Evolutionary conservation across 2,888 invertebrate species (phyloP).

Genomic region (Sinopyrophorus schimmeli): DNA sequence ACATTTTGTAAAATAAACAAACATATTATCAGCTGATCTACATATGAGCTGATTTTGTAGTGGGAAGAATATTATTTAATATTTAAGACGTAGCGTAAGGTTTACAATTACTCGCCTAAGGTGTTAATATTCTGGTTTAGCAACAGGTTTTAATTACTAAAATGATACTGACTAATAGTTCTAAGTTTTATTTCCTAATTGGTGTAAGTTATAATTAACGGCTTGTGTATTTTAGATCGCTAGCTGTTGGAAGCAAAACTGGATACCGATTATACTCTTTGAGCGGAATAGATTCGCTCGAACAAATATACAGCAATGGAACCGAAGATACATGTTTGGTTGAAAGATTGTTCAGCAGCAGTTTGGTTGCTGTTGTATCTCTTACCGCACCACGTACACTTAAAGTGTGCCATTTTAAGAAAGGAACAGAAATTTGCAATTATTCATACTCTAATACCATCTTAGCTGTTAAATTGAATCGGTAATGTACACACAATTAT

Average conservation of each 20-base stretch:
- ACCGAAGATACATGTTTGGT: conserved; percentile 87
- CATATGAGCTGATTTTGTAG: too few species aligned
- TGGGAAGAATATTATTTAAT: too few species aligned
- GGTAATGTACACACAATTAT: conserved; percentile 68
- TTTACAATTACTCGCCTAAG: too few species aligned
- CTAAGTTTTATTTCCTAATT: too few species aligned
- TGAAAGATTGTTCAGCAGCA: conserved; percentile 95
- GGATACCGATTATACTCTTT: conserved; percentile 91
- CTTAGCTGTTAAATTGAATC: conserved; percentile 91
- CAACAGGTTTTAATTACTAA: too few species aligned
- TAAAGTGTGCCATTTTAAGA: conserved; percentile 96
- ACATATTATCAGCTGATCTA: conserved; percentile 1
- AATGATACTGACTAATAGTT: too few species aligned
- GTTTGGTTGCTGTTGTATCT: conserved; percentile 93
- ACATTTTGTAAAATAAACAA: conserved; percentile 10
- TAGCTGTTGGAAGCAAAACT: conserved; percentile 89
- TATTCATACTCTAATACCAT: conserved; percentile 94
- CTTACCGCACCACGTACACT: conserved; percentile 86
- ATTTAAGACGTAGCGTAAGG: too few species aligned
- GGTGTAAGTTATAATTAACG: too few species aligned
- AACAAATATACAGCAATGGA: conserved; percentile 86
- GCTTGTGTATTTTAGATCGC: conserved; percentile 66
- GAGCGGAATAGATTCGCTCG: conserved; percentile 80
- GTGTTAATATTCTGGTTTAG: too few species aligned
- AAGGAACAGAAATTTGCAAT: conserved; percentile 97